Evolutionary conservation across 2,888 invertebrate species (phyloP), one percentile per base, ranked within the genome.

Genomic region (Tuberolachnus salignus): DNA sequence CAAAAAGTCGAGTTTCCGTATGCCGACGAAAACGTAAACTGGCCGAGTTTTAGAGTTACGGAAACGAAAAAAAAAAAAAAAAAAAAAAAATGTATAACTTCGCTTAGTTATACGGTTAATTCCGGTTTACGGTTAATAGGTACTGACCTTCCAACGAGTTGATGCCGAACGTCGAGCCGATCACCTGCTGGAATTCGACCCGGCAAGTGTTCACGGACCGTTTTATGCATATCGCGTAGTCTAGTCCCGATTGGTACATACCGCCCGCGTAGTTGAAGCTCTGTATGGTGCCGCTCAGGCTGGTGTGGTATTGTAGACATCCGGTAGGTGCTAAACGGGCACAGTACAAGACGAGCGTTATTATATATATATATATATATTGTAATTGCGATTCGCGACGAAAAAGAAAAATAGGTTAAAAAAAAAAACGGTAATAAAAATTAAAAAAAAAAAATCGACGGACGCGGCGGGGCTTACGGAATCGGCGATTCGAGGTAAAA

Each of bases 201-300:
- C 81, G 70, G 53, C 81, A 81, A 49, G 81, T 81, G 67, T 81
- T 81, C 55, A 81, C 71, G 34, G 81, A 81, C 23, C 81, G 81
- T 67, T 81, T 81, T 55, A 81, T 73, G 61, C 81, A 81, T 19
- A 81, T 72, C 19, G 81, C 81, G 49, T 81, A 81, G 78, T 81
- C 81, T 44, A 81, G 61, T 59, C 80, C 80, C 34, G 81, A 72
- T 59, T 81, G 81, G 70, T 81, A 81, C 71, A 81, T 80, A 26
- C 81, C 72, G 14, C 81, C 81, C 14, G 80, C 72, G 66, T 81
- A 81, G 70, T 81, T 81, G 81, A 81, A 81, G 55, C 81, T 81
- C 73, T 81, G 81, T 66, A 81, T 80, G 80, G 81, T 74, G 59
- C 81, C 81, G 21, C 72, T 70, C 23, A 71, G 69, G 55, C 73